Conservation (phyloP, 2,113 vertebrate species). For the Puffinus mauretanicus region DNA sequence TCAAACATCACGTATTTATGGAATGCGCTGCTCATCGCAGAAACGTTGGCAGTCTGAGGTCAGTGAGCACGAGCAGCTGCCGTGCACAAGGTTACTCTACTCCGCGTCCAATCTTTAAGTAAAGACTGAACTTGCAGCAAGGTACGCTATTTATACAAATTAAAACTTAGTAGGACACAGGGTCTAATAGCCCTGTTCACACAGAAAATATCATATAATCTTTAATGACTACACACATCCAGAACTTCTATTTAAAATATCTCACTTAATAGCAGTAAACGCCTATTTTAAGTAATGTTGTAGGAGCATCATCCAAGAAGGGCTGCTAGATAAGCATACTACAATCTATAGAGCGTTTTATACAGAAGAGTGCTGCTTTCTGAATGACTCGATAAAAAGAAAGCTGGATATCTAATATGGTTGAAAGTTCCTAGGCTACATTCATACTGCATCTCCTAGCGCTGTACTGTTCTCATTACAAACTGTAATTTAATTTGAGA, state of each 20-base stretch:
- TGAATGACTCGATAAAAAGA: neutral
- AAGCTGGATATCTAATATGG: neutral
- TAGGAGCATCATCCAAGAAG: neutral
- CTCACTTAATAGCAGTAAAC: neutral
- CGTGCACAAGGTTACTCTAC: neutral
- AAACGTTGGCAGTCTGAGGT: rapidly evolving
- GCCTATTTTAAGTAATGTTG: neutral
- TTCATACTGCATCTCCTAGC: neutral
- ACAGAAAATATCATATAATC: neutral
- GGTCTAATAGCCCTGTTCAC: neutral
- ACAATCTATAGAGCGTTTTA: neutral
- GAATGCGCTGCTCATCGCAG: neutral
- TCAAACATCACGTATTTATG: rapidly evolving
- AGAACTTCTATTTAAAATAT: neutral
- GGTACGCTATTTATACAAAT: neutral
- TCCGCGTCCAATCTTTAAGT: neutral
- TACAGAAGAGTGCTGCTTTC: neutral
- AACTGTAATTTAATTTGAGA: neutral
- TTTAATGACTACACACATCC: neutral
- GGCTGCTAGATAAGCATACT: neutral
- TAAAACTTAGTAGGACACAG: neutral
- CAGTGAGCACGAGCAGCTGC: neutral
- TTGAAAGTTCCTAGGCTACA: neutral
- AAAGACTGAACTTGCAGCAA: neutral
- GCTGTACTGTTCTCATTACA: neutral